Evolutionary conservation across 2,888 invertebrate species (phyloP).

Genomic region (Erpobdella octoculata): DNA sequence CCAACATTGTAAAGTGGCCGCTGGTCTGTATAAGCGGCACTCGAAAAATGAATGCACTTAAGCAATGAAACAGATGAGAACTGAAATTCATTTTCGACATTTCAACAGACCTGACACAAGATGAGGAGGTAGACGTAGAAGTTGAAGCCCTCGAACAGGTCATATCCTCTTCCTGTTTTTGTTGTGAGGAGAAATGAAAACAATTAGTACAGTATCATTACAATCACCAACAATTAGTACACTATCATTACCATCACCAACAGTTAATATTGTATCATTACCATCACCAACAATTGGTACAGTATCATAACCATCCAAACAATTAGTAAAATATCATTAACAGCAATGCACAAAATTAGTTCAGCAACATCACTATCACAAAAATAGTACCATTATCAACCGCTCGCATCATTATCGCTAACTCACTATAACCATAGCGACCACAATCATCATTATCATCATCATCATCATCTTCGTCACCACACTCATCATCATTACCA

Average conservation of each 20-base stretch:
- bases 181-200: neutral
- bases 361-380: neutral
- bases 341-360: neutral
- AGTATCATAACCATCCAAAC: neutral
- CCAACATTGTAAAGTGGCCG: too few relatives aligned
- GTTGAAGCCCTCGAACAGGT: constrained; percentile 44
- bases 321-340: too few relatives aligned
- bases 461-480: too few relatives aligned
- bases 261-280: too few relatives aligned
- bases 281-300: neutral
- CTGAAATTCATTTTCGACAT: neutral
- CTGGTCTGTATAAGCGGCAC: too few relatives aligned
- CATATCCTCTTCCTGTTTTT: constrained; percentile 25
- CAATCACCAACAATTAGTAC: neutral
- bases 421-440: neutral
- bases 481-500: too few relatives aligned
- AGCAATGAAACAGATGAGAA: neutral
- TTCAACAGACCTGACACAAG: constrained; percentile 40
- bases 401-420: neutral
- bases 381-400: neutral
- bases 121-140: constrained; percentile 44
- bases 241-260: neutral
- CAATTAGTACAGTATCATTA: neutral
- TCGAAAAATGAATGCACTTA: neutral
- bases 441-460: too few relatives aligned